Base-by-base conservation (phyloP, 2,888 invertebrate species). In the Aquatica leii region DNA sequence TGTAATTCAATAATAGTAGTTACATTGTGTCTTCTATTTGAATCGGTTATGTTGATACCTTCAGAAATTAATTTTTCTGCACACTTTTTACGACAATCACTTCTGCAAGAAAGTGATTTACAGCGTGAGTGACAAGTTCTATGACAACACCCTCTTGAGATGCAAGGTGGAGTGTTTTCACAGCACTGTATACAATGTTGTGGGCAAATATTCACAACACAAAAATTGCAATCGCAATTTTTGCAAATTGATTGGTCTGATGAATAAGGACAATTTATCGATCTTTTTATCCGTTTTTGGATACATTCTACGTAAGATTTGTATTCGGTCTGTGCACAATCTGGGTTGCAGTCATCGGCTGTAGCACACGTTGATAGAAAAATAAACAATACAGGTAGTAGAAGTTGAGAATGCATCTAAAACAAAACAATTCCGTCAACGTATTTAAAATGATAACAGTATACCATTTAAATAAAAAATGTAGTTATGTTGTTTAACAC, bases 1-100 rank as follows among this genome's bases (percentile, higher is more conserved):
- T 80, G 79, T 12, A 82, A 65, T 66, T 81, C 78, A 6, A 82
- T 82, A 1, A 82, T 76, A 0, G 81, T 82, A 0, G 82, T 82
- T 11, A 82, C 76, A 66, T 82, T 82, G 37, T 78, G 81, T 49
- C 55, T 66, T 48, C 53, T 59, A 49, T 43, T 48, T 12, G 17
- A 9, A n/a, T 37, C 43, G 0, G 57, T 64, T 2, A 48, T 34
- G 15, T 57, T 67, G 14, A 31, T 49, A 8, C 18, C 34, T 31
- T 20, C 59, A 11, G 43, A 37, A 1, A 11, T 17, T 14, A 62
- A 18, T n/a, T 54, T 56, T 40, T 66, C 41, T 1, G 34, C 43
- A 20, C 71, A 71, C 15, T 52, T 62, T 65, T 69, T 76, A 31
- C 78, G 71, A 62, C 81, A 81, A 6, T 68, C 64, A 12, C 68